Evolutionary conservation across 2,113 vertebrate species (phyloP), one percentile per base, ranked within the genome.

Genomic region (Eidolon helvum): DNA sequence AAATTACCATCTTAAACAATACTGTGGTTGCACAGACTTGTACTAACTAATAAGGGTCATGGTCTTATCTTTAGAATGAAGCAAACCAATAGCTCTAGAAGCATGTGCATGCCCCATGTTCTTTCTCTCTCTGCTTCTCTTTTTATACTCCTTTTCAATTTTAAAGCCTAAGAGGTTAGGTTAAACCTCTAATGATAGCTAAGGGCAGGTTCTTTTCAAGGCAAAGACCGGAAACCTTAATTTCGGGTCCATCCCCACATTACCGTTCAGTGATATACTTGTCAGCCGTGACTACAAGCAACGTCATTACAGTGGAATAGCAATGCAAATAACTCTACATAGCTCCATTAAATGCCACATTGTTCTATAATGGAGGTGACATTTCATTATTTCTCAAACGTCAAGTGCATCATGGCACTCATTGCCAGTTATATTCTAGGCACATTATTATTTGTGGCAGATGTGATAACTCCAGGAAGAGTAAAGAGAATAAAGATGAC

Each of bases 351-450:
- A 98, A 98, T 98, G 97, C 96, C 96, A 98, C 97, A 95, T 98
- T 98, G 92, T 98, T 98, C 97, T 95, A 75, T 98, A 98, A 98
- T 98, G 95, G 92, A 97, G 94, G 61, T 98, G 98, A 98, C 98
- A 99, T 99, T 98, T 98, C 87, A 89, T 98, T 98, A 97, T 98
- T 98, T 97, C 95, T 97, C 89, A 98, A 97, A 75, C 30, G 98
- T 98, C 92, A 95, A 96, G 97, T 75, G 78, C 0, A 0, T 88
- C 84, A 78, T 89, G 95, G 48, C 96, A 95, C 84, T 98, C 95
- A 61, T 72, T 97, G 94, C 50, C 91, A 97, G 94, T 78, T 89
- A 80, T 50, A 57, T 61, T 97, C 94, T 55, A 93, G 94, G 94
- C 93, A 87, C 95, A 82, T 98, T 98, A 96, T 92, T 97, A 83